Percentiles rank a stretch among this genome's conserved stretches.
These are phyloP conservation scores for Uropsilus gracilis DNA, from an alignment of 2,113 vertebrate species.

Conservation along the genomic window DNA sequence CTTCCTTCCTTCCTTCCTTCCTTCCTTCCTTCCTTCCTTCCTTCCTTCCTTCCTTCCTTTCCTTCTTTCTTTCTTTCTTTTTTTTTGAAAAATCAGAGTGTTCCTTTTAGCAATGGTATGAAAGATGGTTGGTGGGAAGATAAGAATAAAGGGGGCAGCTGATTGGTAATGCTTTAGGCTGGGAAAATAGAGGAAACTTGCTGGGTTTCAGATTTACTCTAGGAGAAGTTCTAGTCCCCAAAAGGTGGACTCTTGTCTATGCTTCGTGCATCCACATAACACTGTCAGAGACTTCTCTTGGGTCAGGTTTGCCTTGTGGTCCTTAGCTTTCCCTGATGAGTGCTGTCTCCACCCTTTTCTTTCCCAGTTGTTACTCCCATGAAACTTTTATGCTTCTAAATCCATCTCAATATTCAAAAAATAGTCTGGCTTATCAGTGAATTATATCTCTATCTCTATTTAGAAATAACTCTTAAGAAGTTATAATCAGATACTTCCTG, in stretches of 20 bases:
- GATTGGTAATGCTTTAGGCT: not conserved
- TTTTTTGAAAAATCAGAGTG: not conserved
- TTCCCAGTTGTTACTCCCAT: not conserved
- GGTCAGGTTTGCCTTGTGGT: not conserved
- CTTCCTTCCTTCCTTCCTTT: too few relatives aligned
- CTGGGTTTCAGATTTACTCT: not conserved
- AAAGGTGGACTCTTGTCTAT: not conserved
- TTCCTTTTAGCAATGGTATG: not conserved
- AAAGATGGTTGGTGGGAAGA: not conserved
- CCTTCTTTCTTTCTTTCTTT: too few relatives aligned
- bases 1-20: too few relatives aligned
- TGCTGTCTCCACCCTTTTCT: not conserved
- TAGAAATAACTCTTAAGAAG: not conserved
- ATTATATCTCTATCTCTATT: not conserved
- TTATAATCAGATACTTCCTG: not conserved
- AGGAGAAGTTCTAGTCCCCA: not conserved
- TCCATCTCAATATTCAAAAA: not conserved
- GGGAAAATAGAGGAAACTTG: not conserved
- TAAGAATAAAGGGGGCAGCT: not conserved
- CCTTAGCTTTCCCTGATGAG: not conserved
- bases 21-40: too few relatives aligned
- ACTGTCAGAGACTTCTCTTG: not conserved
- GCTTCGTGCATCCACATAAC: rapidly evolving
- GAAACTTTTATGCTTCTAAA: not conserved
- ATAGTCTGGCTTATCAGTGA: not conserved